These are phyloP conservation scores for Hydractinia symbiolongicarpus DNA, from an alignment of 30 jellyfish, hydroid and myxozoan species.

Conservation along the genomic window DNA sequence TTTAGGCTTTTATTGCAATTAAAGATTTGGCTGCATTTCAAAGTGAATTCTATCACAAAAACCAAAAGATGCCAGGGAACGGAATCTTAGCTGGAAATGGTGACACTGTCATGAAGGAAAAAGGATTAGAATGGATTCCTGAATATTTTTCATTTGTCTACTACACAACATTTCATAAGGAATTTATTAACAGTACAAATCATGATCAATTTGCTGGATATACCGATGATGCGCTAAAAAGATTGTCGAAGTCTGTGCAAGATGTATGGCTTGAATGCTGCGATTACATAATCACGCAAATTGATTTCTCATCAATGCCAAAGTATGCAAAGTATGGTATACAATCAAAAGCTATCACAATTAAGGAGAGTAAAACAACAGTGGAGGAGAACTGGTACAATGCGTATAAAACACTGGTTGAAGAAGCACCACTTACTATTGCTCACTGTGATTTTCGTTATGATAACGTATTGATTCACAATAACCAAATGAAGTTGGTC, in stretches of 20 bases:
- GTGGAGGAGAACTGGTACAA: neutral
- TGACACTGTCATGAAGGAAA: neutral
- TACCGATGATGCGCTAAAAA: neutral
- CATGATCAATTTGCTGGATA: neutral
- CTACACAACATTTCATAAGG: neutral
- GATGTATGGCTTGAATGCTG: neutral
- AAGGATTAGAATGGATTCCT: neutral
- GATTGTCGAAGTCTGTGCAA: neutral
- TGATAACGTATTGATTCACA: neutral
- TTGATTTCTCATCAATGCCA: neutral
- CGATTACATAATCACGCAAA: neutral
- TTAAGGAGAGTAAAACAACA: neutral
- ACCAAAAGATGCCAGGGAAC: neutral
- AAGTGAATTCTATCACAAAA: neutral
- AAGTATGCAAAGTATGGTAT: slow-evolving; percentile 1
- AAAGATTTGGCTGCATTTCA: neutral
- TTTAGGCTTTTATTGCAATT: neutral
- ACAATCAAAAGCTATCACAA: neutral
- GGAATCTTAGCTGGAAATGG: neutral
- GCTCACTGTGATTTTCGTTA: slow-evolving; percentile 5
- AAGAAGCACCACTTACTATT: neutral
- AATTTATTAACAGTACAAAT: neutral
- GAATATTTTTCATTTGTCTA: neutral
- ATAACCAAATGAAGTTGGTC: neutral
- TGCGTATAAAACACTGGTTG: neutral